Evolutionary conservation across 2,888 invertebrate genomes (phyloP).

Genomic region (Mellilla xanthometata): DNA sequence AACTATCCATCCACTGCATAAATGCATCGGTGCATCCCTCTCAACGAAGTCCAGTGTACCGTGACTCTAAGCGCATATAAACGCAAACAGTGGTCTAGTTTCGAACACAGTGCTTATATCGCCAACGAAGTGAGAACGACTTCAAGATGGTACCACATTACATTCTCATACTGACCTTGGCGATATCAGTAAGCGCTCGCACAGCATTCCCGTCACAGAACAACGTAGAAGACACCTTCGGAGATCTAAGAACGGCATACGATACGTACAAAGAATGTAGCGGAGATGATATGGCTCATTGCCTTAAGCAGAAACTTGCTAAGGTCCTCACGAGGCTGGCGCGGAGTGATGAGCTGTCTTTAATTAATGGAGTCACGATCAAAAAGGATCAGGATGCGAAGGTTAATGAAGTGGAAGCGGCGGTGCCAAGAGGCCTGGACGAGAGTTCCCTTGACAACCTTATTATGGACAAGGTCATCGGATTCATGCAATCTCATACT

Average conservation of each 20-base stretch:
- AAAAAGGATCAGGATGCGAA: constrained; percentile 84
- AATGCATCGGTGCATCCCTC: constrained; percentile 78
- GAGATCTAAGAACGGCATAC: constrained; percentile 88
- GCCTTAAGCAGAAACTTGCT: constrained; percentile 90
- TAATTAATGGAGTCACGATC: constrained; percentile 90
- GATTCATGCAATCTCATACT: constrained; percentile 90
- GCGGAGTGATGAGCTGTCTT: constrained; percentile 85
- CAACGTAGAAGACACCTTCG: constrained; percentile 74
- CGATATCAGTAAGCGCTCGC: constrained; percentile 76
- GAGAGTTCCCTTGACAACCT: constrained; percentile 89
- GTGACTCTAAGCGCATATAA: constrained; percentile 80
- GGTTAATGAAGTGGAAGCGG: constrained; percentile 85
- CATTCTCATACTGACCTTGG: constrained; percentile 80
- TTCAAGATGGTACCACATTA: constrained; percentile 82
- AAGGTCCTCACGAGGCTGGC: constrained; percentile 89
- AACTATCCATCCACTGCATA: constrained; percentile 59
- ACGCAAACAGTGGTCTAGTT: constrained; percentile 68
- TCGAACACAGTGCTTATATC: constrained; percentile 69
- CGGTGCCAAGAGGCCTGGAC: constrained; percentile 87
- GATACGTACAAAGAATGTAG: constrained; percentile 92
- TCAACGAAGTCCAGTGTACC: constrained; percentile 67
- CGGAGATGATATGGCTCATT: constrained; percentile 86
- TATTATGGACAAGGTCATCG: constrained; percentile 88
- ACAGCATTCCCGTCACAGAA: constrained; percentile 77
- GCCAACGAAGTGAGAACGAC: constrained; percentile 65